These are phyloP conservation scores for Larimichthys polyactis DNA, from an alignment of 2,113 vertebrate species.

Conservation along the genomic window DNA sequence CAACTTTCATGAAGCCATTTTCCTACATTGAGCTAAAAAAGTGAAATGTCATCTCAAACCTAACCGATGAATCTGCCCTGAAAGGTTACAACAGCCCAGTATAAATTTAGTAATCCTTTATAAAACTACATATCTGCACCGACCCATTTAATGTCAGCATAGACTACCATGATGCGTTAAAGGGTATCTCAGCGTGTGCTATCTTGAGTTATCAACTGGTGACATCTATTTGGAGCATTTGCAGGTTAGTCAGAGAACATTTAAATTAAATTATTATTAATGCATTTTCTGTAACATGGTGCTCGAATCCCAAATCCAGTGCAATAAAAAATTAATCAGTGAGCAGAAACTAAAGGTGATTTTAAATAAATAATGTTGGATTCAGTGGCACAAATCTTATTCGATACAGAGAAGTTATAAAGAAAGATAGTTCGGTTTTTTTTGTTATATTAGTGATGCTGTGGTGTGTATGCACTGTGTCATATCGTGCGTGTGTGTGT, in stretches of 20 bases:
- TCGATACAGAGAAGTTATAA: not conserved
- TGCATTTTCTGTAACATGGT: not conserved
- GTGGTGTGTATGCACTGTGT: constrained; percentile 1
- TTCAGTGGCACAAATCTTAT: not conserved
- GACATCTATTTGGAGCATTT: constrained; percentile 12
- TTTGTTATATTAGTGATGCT: not conserved
- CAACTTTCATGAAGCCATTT: not conserved
- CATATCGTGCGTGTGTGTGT: constrained; percentile 9
- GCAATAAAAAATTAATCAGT: not conserved
- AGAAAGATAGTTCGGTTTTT: not conserved
- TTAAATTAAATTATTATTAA: not conserved
- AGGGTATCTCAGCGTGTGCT: constrained; percentile 1
- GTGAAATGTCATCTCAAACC: constrained; percentile 17
- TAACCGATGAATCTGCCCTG: constrained; percentile 7
- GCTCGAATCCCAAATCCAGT: not conserved
- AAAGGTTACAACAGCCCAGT: constrained; percentile 13
- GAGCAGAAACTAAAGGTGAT: not conserved
- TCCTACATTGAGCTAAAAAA: not conserved
- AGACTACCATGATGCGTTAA: constrained; percentile 2
- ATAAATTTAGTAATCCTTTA: constrained; percentile 15
- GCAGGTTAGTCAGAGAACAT: not conserved
- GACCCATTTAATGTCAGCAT: constrained; percentile 27
- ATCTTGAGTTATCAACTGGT: not conserved
- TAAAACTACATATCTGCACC: constrained; percentile 3
- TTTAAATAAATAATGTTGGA: not conserved